Evolutionary conservation across 1,140 invertebrate species (phyloP), one percentile per base, ranked within the genome.

Genomic region (Rhizoglyphus robini): DNA sequence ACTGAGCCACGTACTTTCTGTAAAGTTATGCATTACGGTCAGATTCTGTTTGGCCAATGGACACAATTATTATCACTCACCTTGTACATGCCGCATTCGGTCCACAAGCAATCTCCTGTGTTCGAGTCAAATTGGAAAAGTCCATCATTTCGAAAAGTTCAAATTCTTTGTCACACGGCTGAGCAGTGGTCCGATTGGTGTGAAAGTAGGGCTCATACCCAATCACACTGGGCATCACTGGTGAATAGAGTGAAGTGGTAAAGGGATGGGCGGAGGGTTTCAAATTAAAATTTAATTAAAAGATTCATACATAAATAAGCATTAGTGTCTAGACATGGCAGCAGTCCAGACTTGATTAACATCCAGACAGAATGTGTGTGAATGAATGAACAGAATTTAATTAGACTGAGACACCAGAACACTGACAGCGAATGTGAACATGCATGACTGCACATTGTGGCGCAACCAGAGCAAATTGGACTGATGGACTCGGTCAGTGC

Each of bases 1-100:
- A 90, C 72, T 93, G 89, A 13, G 92, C 88, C 75, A 89, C 91
- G 77, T 93, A 94, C 15, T 88, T 88, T 69, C 88, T 90, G 76
- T 70, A 80, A 63, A 54, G n/a, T 11, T 49, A 11, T 51, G 13
- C 36, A 27, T 2, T 34, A 60, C 13, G 15, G 15, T 15, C 13
- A n/a, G 58, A 60, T 25, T 90, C 73, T 63, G 70, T 59, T 25
- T 69, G 69, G 51, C 25, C 67, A 32, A 63, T 49, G 47, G 23
- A 51, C 23, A 47, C 15, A 38, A 31, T n/a, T n/a, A n/a, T n/a
- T n/a, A 31, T 34, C 29, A 29, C 47, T 36, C 20, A 20, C 46
- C 18, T 61, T 34, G 29, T 58, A 32, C 47, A 25, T 34, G n/a
- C 29, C 30, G 48, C 13, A 63, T 51, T 63, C 34, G 46, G 38